Evolutionary conservation across 2,888 invertebrate species (phyloP), one percentile per base, ranked within the genome.

Genomic region (Monochamus alternatus): DNA sequence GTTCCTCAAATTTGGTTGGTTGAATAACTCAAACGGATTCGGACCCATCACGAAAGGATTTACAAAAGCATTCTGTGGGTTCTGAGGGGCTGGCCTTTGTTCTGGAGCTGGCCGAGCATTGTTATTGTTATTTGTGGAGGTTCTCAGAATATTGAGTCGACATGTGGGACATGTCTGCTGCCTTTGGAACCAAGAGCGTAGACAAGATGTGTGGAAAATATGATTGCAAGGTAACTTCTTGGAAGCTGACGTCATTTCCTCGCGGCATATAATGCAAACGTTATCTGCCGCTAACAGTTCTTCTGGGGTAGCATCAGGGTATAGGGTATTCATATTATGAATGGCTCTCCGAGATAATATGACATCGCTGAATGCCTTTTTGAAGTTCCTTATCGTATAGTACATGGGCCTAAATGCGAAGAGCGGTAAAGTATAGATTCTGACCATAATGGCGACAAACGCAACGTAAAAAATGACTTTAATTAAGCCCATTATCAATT

Each of bases 101-200:
- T 31, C 60, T n/a, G 59, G 68, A 14, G 12, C 9, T 1, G 38
- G 63, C 12, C 38, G 81, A 87, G 78, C 83, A 89, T 85, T 84
- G 38, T 38, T 38, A 89, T 80, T 83, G 88, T 63, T 76, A 44
- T 76, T 71, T 14, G 63, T 38, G 0, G 87, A 84, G 10, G 85
- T 85, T 9, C 88, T 88, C 87, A 86, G 84, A 81, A 89, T 97
- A 89, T 99, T 98, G 80, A 98, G 91, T 12, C 98, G 93, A 88
- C 99, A 99, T 4, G 99, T 99, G 0, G 99, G 99, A 87, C 99
- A 99, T 4, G 99, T 99, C 90, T 99, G 99, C 88, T 99, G 99
- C 8, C 99, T 93, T 90, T 99, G 99, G 90, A 99, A 99, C 99
- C 99, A 99, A 55, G 98, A 97, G 43, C 99, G 94, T 73, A 99